Conservation (phyloP, 2,113 vertebrate genomes). For the Acrocephalus kingi region DNA sequence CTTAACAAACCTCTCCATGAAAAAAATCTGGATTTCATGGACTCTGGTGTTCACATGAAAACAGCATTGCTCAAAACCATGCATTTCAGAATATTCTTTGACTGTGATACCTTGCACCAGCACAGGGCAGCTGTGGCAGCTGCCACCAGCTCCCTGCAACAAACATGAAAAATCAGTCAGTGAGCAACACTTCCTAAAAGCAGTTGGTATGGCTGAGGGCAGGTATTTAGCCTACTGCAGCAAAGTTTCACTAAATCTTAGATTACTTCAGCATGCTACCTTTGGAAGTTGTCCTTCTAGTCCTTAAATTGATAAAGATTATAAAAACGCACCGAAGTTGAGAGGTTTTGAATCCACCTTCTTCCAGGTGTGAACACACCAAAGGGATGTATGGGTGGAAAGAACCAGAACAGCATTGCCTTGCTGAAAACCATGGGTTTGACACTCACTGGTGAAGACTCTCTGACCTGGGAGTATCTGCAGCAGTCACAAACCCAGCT, state of each 20-base stretch:
- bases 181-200: not conserved
- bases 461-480: not conserved
- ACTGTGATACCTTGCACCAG: not conserved
- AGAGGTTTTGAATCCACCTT: not conserved
- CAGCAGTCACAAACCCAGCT: not conserved
- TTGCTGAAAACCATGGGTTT: not conserved
- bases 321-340: not conserved
- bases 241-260: not conserved
- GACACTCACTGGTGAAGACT: not conserved
- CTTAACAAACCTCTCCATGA: not conserved
- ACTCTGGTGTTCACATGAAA: not conserved
- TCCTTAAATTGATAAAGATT: not conserved
- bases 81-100: not conserved
- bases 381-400: not conserved
- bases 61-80: not conserved
- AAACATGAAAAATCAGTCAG: not conserved
- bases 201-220: not conserved
- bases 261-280: not conserved
- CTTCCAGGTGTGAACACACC: not conserved
- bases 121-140: not conserved
- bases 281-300: not conserved
- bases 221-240: not conserved
- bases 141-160: not conserved
- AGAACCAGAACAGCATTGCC: not conserved
- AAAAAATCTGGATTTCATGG: not conserved